Percentiles rank a stretch among this genome's conserved stretches.
Conservation (phyloP, 2,113 vertebrate species). For the Callocephalon fimbriatum region DNA sequence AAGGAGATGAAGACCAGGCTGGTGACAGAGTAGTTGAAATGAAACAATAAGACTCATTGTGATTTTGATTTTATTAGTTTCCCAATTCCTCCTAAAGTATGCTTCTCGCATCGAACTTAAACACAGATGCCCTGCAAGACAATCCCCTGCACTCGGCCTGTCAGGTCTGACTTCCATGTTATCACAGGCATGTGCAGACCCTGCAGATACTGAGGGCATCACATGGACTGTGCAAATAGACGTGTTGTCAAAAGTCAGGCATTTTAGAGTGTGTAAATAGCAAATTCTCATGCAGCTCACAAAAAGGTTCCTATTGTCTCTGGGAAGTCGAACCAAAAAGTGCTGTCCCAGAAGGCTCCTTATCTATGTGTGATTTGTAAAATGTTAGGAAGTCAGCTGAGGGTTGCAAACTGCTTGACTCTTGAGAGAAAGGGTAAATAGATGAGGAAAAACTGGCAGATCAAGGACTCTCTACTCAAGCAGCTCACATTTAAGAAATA, state of each 20-base stretch:
- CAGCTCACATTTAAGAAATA: not conserved
- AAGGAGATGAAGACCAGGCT: not conserved
- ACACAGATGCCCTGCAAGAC: fast-evolving
- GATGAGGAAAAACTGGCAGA: not conserved
- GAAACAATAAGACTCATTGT: not conserved
- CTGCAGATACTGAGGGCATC: not conserved
- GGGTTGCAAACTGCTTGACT: not conserved
- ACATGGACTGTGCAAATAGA: not conserved
- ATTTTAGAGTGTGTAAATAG: not conserved
- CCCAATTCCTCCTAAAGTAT: not conserved
- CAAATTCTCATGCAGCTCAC: not conserved
- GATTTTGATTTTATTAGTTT: not conserved
- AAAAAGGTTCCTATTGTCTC: not conserved
- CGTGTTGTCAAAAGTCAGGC: not conserved
- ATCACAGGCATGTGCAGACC: not conserved
- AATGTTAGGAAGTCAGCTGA: not conserved
- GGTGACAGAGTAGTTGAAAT: not conserved
- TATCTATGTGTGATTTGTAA: not conserved
- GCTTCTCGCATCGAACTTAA: not conserved
- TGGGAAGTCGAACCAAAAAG: not conserved
- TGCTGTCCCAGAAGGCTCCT: not conserved
- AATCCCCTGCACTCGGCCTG: not conserved
- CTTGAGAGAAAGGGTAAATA: not conserved
- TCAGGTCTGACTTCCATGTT: not conserved
- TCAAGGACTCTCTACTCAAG: not conserved